Evolutionary conservation across 2,113 vertebrate genomes (phyloP).

Genomic region (Oplegnathus fasciatus): DNA sequence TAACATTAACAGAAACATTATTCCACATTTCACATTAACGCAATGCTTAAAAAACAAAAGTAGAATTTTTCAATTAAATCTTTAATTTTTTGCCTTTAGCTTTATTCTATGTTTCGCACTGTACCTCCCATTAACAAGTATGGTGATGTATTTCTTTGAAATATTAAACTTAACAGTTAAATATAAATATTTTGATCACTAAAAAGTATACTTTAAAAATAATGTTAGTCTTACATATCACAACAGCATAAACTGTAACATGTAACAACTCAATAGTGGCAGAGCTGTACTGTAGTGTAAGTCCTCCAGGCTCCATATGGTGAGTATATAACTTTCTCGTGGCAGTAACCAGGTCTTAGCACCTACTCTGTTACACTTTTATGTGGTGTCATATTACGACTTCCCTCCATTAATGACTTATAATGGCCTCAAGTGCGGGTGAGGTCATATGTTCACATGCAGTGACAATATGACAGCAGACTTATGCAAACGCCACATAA

Average conservation of each 20-base stretch:
- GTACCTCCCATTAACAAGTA: neutral
- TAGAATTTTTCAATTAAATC: neutral
- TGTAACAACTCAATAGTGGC: neutral
- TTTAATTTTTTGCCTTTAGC: neutral
- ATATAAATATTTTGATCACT: neutral
- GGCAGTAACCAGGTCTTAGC: slow-evolving; percentile 33
- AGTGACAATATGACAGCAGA: slow-evolving; percentile 5
- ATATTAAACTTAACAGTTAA: neutral
- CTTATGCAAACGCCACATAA: neutral
- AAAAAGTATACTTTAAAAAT: neutral
- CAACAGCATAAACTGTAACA: neutral
- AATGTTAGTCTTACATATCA: neutral
- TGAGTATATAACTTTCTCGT: neutral
- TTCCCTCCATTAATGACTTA: slow-evolving; percentile 30
- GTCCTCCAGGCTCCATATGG: neutral
- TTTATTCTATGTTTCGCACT: neutral
- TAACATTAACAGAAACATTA: neutral
- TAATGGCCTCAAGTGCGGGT: slow-evolving; percentile 8
- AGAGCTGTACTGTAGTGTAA: neutral
- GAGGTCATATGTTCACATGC: slow-evolving; percentile 40
- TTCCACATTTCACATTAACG: neutral
- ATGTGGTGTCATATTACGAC: slow-evolving; percentile 33
- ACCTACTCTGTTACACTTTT: slow-evolving; percentile 51
- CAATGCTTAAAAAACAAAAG: neutral
- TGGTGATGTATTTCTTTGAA: neutral